These are phyloP conservation scores for Whitmania pigra DNA, from an alignment of 1,140 invertebrate species.

Conservation along the genomic window DNA sequence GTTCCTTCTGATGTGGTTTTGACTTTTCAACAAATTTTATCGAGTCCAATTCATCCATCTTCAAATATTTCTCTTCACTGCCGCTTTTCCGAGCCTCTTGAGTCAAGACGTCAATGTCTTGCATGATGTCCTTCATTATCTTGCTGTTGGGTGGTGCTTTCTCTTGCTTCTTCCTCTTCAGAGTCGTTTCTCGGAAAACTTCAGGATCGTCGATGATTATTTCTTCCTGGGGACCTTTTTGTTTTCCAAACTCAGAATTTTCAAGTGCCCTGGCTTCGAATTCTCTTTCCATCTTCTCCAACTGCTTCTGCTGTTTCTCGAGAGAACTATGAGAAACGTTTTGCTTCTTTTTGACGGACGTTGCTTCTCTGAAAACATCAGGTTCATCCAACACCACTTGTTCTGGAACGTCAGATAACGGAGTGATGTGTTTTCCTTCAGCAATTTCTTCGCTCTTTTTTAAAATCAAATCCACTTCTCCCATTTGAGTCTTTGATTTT, in stretches of 20 bases:
- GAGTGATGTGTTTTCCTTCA: background rate
- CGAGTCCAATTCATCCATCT: background rate
- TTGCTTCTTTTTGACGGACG: background rate
- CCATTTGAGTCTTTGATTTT: background rate
- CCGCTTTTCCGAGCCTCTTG: constrained; percentile 6
- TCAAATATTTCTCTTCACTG: background rate
- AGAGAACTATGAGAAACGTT: background rate
- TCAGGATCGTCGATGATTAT: background rate
- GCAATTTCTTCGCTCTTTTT: background rate
- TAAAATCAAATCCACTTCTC: background rate
- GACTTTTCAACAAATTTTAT: too few species aligned
- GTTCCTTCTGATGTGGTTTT: too few species aligned
- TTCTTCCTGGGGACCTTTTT: constrained; percentile 2
- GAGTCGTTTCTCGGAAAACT: constrained; percentile 4
- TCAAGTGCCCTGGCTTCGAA: background rate
- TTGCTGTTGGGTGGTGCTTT: background rate
- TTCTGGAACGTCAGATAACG: background rate
- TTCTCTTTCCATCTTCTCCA: background rate
- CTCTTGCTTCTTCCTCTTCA: background rate
- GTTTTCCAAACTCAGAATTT: background rate
- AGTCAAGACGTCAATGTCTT: background rate
- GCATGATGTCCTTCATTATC: constrained; percentile 9
- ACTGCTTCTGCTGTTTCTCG: background rate
- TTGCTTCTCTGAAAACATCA: background rate
- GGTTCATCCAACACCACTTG: background rate